Evolutionary conservation across 2,888 invertebrate genomes (phyloP), one percentile per base, ranked within the genome.

Genomic region (Timema podura): DNA sequence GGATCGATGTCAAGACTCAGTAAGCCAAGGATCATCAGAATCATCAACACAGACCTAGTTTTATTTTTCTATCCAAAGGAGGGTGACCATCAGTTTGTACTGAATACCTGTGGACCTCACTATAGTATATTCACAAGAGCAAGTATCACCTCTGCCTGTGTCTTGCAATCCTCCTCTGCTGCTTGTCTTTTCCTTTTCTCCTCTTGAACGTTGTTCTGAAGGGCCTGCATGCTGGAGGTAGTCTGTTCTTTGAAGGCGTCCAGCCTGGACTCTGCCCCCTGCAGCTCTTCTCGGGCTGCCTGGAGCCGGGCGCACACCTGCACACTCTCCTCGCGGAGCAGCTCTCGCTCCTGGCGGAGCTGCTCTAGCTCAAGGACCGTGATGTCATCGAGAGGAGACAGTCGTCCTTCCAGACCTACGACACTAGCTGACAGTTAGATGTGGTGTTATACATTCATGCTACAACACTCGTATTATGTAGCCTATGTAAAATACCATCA

Each of bases 251-350:
- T 80, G 54, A 83, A 82, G 65, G 81, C 79, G 75, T 84, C 84
- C 69, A 83, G 77, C 71, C 83, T 81, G 44, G 79, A 77, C 76
- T 86, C 85, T 65, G 81, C 72, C 72, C 83, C 82, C 77, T 82
- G 76, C 16, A 86, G 75, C 77, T 88, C 87, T 65, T 83, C 80
- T 1, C 83, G 79, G 44, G 79, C 75, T 75, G 81, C 71, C 81
- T 79, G 78, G 64, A 81, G 72, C 73, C 82, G 80, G 49, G 79
- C 83, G 9, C 82, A 76, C 48, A 82, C 77, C 72, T 85, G 84
- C 68, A 85, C 84, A 72, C 87, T 80, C 77, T 89, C 89, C 70
- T 87, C 86, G 70, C 84, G 82, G 48, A 87, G 79, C 74, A 83
- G 78, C 74, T 86, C 88, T 64, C 86, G 79, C 78, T 88, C 88